Conservation (phyloP, 2,113 vertebrate genomes). For the Raja brachyura region DNA sequence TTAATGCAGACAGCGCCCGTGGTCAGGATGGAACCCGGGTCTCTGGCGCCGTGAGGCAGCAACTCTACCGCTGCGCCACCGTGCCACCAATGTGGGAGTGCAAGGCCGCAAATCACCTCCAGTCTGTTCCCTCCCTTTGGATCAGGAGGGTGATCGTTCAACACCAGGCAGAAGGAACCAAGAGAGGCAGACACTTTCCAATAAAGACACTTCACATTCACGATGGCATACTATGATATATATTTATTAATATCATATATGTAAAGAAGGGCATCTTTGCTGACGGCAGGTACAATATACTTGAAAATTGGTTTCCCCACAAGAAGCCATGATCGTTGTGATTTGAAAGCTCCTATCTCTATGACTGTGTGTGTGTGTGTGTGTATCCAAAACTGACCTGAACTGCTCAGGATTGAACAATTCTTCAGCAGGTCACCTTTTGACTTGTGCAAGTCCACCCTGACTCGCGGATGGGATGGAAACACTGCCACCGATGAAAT, state of each 20-base stretch:
- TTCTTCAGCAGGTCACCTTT: neutral
- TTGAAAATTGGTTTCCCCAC: constrained; percentile 31
- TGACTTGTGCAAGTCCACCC: neutral
- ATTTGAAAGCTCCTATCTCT: constrained; percentile 28
- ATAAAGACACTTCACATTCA: constrained; percentile 8
- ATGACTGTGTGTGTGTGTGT: neutral
- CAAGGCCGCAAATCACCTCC: neutral
- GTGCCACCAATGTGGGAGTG: too few species aligned
- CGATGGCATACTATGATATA: constrained; percentile 29
- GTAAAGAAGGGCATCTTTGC: constrained; percentile 32
- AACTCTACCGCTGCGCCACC: too few species aligned
- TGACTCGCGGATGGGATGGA: neutral
- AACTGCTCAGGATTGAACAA: neutral
- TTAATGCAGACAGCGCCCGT: too few species aligned
- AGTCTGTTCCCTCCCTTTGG: neutral
- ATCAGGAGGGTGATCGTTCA: too few species aligned
- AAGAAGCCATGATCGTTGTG: constrained; percentile 28
- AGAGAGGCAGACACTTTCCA: neutral
- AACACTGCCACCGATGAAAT: neutral
- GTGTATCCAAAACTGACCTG: neutral
- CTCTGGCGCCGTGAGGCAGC: too few species aligned
- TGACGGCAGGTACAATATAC: constrained; percentile 29
- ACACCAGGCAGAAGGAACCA: neutral
- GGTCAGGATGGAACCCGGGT: too few species aligned
- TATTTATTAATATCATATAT: constrained; percentile 33